A percentile compares a stretch with the other conserved stretches of the same genome.
These are phyloP conservation scores for Stomatorhinus ivindoensis DNA, from an alignment of 2,113 vertebrate species.

Conservation along the genomic window DNA sequence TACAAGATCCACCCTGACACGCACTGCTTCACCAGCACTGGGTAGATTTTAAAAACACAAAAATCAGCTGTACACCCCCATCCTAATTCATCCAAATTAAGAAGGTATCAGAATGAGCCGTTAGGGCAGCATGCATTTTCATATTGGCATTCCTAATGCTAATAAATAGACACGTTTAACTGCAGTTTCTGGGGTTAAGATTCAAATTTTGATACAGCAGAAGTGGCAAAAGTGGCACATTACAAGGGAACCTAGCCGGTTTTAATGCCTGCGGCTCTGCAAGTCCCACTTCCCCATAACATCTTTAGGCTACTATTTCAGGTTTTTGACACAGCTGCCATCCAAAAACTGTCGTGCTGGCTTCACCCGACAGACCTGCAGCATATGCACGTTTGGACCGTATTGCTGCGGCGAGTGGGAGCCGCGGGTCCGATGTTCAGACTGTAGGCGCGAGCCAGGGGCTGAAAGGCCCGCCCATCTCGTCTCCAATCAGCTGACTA, in stretches of 20 bases:
- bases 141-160: neutral
- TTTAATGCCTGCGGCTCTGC: neutral
- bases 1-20: neutral
- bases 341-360: neutral
- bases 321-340: neutral
- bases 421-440: neutral
- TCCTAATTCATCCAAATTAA: neutral
- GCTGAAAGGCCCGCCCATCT: slow-evolving; percentile 9
- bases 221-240: neutral
- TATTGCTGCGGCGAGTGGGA: neutral
- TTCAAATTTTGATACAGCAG: neutral
- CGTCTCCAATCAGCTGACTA: slow-evolving; percentile 63
- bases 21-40: neutral
- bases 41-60: neutral
- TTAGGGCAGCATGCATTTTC: neutral
- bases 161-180: neutral
- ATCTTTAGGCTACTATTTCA: neutral
- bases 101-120: neutral
- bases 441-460: neutral
- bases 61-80: neutral
- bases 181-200: neutral
- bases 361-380: neutral
- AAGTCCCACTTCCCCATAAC: neutral
- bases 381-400: neutral
- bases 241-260: neutral